Evolutionary conservation across 1,140 invertebrate genomes (phyloP).

Genomic region (Sitodiplosis mosellana): DNA sequence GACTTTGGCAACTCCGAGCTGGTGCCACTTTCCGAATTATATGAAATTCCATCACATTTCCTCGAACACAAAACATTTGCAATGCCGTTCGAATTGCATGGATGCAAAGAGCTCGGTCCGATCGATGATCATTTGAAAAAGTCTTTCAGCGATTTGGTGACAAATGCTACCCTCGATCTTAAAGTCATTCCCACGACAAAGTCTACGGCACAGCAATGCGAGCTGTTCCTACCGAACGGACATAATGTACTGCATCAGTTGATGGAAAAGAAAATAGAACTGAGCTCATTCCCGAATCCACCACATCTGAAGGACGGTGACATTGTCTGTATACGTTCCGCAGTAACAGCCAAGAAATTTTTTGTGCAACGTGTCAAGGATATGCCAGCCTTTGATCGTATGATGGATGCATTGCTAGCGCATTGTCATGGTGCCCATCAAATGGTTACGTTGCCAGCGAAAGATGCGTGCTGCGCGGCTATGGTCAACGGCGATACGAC

Average conservation of each 20-base stretch:
- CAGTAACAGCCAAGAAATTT: conserved; percentile 48
- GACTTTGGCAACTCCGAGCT: conserved; percentile 59
- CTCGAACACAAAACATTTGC: conserved; percentile 50
- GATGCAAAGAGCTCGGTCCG: conserved; percentile 41
- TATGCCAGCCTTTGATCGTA: conserved; percentile 28
- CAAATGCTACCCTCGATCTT: conserved; percentile 35
- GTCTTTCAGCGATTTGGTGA: conserved; percentile 44
- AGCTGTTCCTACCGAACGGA: conserved; percentile 33
- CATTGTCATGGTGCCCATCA: conserved; percentile 23
- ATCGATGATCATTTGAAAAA: conserved; percentile 41
- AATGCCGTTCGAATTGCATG: conserved; percentile 47
- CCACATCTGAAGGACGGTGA: conserved; percentile 28
- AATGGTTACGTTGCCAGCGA: conserved; percentile 27
- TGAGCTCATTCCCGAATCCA: conserved; percentile 30
- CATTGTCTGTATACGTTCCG: conserved; percentile 44
- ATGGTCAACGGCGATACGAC: conserved; percentile 39
- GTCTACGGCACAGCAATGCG: conserved; percentile 50
- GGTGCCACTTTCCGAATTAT: conserved; percentile 45
- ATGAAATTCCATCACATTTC: conserved; percentile 47
- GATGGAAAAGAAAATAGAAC: conserved; percentile 24
- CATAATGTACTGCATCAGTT: conserved; percentile 34
- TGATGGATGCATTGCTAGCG: conserved; percentile 23
- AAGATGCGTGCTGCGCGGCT: conserved; percentile 50
- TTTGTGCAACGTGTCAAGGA: conserved; percentile 46
- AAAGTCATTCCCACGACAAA: conserved; percentile 43